Evolutionary conservation across 2,888 invertebrate species (phyloP), one percentile per base, ranked within the genome.

Genomic region (Drosophila austrosaltans): DNA sequence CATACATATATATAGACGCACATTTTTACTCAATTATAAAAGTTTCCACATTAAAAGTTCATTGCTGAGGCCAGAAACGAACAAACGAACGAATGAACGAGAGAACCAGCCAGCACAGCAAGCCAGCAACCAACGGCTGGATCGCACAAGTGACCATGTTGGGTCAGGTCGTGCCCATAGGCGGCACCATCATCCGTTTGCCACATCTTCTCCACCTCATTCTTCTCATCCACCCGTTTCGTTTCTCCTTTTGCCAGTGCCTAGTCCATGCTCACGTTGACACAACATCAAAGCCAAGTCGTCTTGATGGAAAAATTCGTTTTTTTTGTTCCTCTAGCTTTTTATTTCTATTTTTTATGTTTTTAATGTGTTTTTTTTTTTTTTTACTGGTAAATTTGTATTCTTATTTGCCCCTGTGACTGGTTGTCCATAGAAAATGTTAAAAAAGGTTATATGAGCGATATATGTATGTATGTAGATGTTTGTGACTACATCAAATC

Each of bases 31-130:
- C 89, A 90, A 89, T 90, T 90, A 85, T 84, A 90, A 90, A 90
- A 90, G 87, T 90, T 90, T 89, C 75, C 78, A 89, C 87, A 90
- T 90, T 90, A 89, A 90, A 90, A 87, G 86, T 86, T 86, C 83
- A 86, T 82, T 87, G 78, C 83, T 76, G 79, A 72, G 72, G 67
- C 79, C 72, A 78, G 61, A 39, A 61, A 40, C 42, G 48, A 16
- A 60, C 60, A 42, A 22, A 42, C 42, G 22, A 30, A 30, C 28
- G 59, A 40, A 61, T 20, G 56, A 59, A 60, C 60, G 48, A 57
- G 36, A 28, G 28, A 28, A 32, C 42, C 59, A 7, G 20, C 42
- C 42, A 42, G n/a, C 42, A 28, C n/a, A 42, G n/a, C 42, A 7
- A 44, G 20, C 16, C 42, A 48, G 48, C 20, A 48, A 40, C 2